Evolutionary conservation across 2,888 invertebrate genomes (phyloP), one percentile per base, ranked within the genome.

Genomic region (Desoria tigrina): DNA sequence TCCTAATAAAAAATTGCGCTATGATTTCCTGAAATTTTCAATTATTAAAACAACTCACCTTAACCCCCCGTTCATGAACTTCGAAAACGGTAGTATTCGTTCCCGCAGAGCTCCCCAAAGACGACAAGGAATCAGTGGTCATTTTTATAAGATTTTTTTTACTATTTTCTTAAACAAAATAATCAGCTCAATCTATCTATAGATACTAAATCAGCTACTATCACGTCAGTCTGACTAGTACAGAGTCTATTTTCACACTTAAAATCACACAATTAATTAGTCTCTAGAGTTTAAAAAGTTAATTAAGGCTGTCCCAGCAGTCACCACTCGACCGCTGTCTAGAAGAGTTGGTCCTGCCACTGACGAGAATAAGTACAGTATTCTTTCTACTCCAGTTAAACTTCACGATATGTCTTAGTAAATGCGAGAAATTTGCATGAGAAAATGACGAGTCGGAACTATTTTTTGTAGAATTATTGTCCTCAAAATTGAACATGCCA

Each of bases 271-370:
- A n/a, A n/a, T n/a, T n/a, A n/a, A n/a, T n/a, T n/a, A n/a, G n/a
- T n/a, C n/a, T n/a, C n/a, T n/a, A n/a, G n/a, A n/a, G n/a, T n/a
- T n/a, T n/a, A n/a, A n/a, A n/a, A n/a, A n/a, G n/a, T n/a, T n/a
- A 32, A 11, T 7, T 32, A 32, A 32, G 4, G 11, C 11, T 32
- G n/a, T 45, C 45, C 45, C 45, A 7, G 11, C 11, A 7, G n/a
- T 45, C 45, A 6, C 45, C 21, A 6, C n/a, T 21, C 21, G 68
- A 27, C 32, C 72, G 69, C 68, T 72, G 72, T 61, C 63, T 66
- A 1, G 69, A 66, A 59, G 68, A 64, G 57, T 72, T 69, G 1
- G 63, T 68, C 32, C 71, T 55, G 27, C 72, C 72, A 55, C 68
- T 72, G 23, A 69, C 69, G 42, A 63, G 66, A 37, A 66, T 68